phyloP scores from a whole-genome alignment of 1,140 invertebrate genomes.

The Diorhabda elongata region DNA sequence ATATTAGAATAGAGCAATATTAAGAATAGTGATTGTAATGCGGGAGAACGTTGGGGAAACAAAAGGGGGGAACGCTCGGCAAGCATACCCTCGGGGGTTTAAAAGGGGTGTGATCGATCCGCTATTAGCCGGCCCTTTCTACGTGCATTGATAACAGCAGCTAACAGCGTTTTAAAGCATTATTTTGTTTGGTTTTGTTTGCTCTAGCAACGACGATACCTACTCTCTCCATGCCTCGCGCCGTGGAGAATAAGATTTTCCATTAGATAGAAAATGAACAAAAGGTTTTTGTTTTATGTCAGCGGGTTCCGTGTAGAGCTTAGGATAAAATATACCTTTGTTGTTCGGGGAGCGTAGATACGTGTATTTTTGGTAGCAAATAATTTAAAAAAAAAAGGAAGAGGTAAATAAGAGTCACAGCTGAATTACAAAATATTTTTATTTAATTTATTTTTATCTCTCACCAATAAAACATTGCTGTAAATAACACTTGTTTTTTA shows the following conservation, averaged over 20 bases:
- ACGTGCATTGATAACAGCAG: conserved; percentile 22
- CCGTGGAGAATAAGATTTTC: conserved; percentile 17
- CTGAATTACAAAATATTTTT: not conserved
- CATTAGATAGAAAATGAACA: conserved; percentile 20
- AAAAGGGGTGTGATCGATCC: conserved; percentile 9
- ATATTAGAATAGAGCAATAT: not conserved
- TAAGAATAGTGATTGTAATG: conserved; percentile 12
- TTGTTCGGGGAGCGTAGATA: conserved; percentile 1
- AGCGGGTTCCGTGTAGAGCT: conserved; percentile 1
- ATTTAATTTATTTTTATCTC: too few species aligned
- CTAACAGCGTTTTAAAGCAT: conserved; percentile 22
- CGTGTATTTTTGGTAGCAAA: not conserved
- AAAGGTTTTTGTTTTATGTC: conserved; percentile 17
- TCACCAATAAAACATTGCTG: too few species aligned
- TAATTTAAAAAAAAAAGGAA: not conserved
- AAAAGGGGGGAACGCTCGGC: not conserved
- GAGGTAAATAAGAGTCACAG: not conserved
- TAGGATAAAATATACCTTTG: conserved; percentile 2
- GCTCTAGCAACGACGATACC: conserved; percentile 7
- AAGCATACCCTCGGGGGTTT: not conserved
- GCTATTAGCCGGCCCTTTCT: conserved; percentile 12
- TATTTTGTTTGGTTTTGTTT: conserved; percentile 22
- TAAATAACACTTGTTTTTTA: too few species aligned
- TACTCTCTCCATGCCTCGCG: not conserved
- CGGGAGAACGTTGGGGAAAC: not conserved